These are phyloP conservation scores for Seriola dumerili DNA, from an alignment of 2,113 vertebrate species.

Conservation along the genomic window DNA sequence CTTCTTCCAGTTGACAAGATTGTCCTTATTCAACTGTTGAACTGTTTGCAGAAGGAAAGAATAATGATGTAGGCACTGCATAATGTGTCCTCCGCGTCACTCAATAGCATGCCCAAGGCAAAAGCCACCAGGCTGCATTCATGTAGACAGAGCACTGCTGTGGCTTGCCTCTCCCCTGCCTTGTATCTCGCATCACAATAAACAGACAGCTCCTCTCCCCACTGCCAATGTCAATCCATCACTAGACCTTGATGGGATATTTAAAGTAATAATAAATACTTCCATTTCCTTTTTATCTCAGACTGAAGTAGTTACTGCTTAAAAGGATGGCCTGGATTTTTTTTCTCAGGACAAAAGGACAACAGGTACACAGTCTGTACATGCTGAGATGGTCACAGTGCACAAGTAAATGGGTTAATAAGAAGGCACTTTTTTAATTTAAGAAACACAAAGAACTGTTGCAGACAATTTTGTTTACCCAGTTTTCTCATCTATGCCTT, in stretches of 20 bases:
- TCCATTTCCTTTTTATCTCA: slow-evolving; percentile 32
- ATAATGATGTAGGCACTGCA: slow-evolving; percentile 48
- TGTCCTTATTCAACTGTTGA: slow-evolving; percentile 40
- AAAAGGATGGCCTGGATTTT: slow-evolving; percentile 59
- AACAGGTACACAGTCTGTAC: slow-evolving; percentile 6
- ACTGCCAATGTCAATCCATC: slow-evolving; percentile 58
- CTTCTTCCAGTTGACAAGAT: slow-evolving; percentile 11
- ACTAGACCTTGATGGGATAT: slow-evolving; percentile 63
- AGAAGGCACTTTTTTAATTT: slow-evolving; percentile 17
- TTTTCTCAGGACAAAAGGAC: slow-evolving; percentile 49
- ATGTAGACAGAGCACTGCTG: slow-evolving; percentile 57
- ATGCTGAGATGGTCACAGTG: slow-evolving; percentile 3
- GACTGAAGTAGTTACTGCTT: slow-evolving; percentile 44
- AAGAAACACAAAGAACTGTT: slow-evolving; percentile 16
- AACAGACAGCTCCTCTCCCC: slow-evolving; percentile 44
- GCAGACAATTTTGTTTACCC: neutral
- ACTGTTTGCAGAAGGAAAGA: slow-evolving; percentile 48
- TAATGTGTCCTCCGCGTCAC: slow-evolving; percentile 62
- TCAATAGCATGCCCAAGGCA: slow-evolving; percentile 71
- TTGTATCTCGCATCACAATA: slow-evolving; percentile 50
- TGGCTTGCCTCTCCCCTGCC: slow-evolving; percentile 28
- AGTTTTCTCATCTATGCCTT: slow-evolving; percentile 16
- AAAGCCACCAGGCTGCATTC: slow-evolving; percentile 56
- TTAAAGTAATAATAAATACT: slow-evolving; percentile 64
- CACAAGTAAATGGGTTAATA: slow-evolving; percentile 46